A percentile compares a stretch with the other conserved stretches of the same genome.
Evolutionary conservation across 2,888 invertebrate genomes (phyloP).

Genomic region (Diplolepis rosae): DNA sequence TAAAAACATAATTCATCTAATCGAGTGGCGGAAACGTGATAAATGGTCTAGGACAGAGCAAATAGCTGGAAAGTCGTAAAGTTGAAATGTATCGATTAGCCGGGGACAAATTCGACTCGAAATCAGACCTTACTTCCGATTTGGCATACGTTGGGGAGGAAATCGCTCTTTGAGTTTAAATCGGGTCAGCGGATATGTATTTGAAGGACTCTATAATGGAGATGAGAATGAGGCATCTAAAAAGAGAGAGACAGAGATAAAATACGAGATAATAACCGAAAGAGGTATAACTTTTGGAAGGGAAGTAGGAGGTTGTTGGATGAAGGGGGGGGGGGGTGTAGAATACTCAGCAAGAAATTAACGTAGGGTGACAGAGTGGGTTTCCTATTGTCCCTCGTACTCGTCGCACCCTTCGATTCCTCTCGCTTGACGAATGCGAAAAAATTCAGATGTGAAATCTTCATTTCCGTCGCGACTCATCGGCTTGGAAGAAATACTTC

Average conservation of each 20-base stretch:
- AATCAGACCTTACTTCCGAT: slow-evolving; percentile 43
- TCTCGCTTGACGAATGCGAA: slow-evolving; percentile 58
- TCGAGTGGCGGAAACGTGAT: neutral
- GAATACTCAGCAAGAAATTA: slow-evolving; percentile 63
- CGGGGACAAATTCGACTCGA: neutral
- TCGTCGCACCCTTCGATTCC: slow-evolving; percentile 55
- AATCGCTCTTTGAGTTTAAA: slow-evolving; percentile 64
- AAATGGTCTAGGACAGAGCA: neutral
- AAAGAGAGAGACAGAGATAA: slow-evolving; percentile 38
- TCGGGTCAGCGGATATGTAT: slow-evolving; percentile 69
- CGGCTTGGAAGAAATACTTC: slow-evolving; percentile 73
- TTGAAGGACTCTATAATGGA: slow-evolving; percentile 64
- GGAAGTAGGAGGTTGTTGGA: slow-evolving; percentile 34
- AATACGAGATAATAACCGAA: slow-evolving; percentile 34
- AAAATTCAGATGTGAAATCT: slow-evolving; percentile 72
- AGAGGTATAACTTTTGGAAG: slow-evolving; percentile 44
- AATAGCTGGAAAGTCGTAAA: slow-evolving; percentile 16
- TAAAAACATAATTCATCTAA: neutral
- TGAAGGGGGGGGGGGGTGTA: neutral
- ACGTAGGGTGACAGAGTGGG: slow-evolving; percentile 63
- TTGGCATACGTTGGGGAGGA: slow-evolving; percentile 42
- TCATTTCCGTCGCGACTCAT: slow-evolving; percentile 69
- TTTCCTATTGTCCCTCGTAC: slow-evolving; percentile 61
- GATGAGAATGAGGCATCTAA: slow-evolving; percentile 40
- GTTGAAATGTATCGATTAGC: slow-evolving; percentile 24